Percentiles rank a stretch among this genome's conserved stretches.
These are phyloP conservation scores for Magallana nippona DNA, from an alignment of 2,888 invertebrate species.

Conservation along the genomic window DNA sequence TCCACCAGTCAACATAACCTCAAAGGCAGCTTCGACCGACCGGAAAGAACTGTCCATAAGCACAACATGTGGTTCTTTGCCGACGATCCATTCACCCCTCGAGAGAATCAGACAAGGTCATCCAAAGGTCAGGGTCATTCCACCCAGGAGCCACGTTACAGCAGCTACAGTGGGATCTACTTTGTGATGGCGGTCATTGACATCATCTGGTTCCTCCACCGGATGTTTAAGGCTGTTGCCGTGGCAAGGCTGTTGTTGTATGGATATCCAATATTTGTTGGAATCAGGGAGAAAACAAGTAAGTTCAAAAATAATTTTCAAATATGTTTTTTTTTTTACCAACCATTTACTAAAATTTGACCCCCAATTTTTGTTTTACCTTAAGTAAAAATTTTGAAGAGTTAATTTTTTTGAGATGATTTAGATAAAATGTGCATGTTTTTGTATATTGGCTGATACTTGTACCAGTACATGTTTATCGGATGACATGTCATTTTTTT, in stretches of 20 bases:
- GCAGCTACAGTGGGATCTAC: conserved; percentile 59
- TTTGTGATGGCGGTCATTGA: conserved; percentile 73
- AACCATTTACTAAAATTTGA: too few relatives aligned
- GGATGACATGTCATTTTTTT: neutral
- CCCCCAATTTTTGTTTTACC: too few relatives aligned
- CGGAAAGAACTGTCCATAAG: conserved; percentile 37
- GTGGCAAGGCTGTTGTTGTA: conserved; percentile 74
- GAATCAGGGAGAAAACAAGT: conserved; percentile 73
- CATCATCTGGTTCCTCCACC: conserved; percentile 74
- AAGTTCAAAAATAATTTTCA: neutral
- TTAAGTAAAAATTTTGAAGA: too few relatives aligned
- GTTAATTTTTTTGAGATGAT: too few relatives aligned
- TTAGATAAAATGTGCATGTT: too few relatives aligned
- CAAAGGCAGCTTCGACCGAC: neutral
- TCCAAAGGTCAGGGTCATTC: neutral
- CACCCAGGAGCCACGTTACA: neutral
- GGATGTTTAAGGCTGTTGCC: conserved; percentile 75
- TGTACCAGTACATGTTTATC: neutral
- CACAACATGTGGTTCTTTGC: conserved; percentile 44
- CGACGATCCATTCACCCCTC: neutral
- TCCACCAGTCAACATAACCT: neutral
- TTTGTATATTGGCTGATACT: too few relatives aligned
- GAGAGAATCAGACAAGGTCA: conserved; percentile 26
- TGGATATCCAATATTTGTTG: conserved; percentile 77
- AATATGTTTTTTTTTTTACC: too few relatives aligned